Percentiles rank a stretch among this genome's conserved stretches.
Conservation (phyloP, 2,113 vertebrate species). For the Grus americana region DNA sequence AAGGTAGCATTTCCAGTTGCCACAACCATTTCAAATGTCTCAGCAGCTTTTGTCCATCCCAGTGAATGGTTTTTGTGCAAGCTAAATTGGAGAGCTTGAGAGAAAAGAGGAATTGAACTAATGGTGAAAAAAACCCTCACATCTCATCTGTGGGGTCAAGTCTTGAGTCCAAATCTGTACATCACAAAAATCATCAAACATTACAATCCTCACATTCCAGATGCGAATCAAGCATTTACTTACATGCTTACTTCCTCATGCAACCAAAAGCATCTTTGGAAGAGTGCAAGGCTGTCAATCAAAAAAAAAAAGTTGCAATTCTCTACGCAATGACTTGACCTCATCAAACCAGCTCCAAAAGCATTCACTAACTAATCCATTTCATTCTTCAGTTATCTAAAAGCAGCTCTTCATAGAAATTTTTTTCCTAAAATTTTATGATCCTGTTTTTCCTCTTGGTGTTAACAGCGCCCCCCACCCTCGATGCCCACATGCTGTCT, state of each 20-base stretch:
- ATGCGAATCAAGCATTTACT: neutral
- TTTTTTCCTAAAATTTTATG: neutral
- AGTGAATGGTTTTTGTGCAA: neutral
- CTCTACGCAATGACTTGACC: neutral
- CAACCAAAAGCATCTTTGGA: neutral
- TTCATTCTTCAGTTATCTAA: neutral
- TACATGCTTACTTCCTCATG: neutral
- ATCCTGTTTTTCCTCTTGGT: neutral
- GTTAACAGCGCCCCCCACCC: neutral
- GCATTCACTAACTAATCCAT: neutral
- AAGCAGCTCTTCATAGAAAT: neutral
- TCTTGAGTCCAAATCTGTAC: neutral
- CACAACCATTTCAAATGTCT: neutral
- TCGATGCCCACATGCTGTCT: neutral
- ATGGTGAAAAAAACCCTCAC: rapidly evolving
- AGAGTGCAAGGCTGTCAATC: neutral
- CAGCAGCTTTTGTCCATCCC: neutral
- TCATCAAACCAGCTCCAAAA: neutral
- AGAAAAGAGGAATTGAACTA: neutral
- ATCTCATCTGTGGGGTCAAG: neutral
- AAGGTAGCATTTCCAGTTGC: neutral
- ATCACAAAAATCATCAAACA: neutral
- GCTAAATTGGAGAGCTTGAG: neutral
- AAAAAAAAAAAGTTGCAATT: neutral
- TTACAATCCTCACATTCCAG: neutral